Evolutionary conservation across 2,113 vertebrate species (phyloP).

Genomic region (Dermatemys mawii): DNA sequence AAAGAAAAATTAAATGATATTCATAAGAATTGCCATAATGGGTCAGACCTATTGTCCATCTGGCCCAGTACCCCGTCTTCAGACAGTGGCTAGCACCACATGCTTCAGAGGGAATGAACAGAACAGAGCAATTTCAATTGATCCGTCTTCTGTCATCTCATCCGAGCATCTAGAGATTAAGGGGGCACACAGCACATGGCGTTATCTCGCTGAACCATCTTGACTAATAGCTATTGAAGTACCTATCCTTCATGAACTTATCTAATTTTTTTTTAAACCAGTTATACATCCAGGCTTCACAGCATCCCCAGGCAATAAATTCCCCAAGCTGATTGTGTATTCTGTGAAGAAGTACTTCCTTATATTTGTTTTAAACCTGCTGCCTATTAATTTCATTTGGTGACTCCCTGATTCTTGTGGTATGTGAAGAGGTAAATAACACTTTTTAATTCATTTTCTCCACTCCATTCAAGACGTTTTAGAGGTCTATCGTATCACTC

Average conservation of each 20-base stretch:
- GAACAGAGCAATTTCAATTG: too few relatives aligned
- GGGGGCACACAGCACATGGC: background rate
- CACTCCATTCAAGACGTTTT: background rate
- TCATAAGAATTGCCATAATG: background rate
- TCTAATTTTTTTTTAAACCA: background rate
- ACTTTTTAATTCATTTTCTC: background rate
- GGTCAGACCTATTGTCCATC: background rate
- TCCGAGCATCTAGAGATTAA: background rate
- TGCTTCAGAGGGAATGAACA: too few relatives aligned
- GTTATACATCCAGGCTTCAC: background rate
- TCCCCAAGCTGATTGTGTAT: background rate
- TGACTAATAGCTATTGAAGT: background rate
- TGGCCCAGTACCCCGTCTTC: background rate
- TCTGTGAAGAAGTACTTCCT: background rate
- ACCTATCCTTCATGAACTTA: background rate
- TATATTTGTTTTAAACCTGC: background rate
- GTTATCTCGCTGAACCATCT: background rate
- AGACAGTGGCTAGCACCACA: background rate
- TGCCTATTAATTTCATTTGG: background rate
- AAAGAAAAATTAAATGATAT: background rate
- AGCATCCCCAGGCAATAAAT: background rate
- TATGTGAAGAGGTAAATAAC: background rate
- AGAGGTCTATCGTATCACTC: background rate
- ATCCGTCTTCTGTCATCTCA: background rate
- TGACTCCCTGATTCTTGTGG: background rate